phyloP scores from a whole-genome alignment of 2,797 vertebrate genomes.

The Sebastes steindachneri region DNA sequence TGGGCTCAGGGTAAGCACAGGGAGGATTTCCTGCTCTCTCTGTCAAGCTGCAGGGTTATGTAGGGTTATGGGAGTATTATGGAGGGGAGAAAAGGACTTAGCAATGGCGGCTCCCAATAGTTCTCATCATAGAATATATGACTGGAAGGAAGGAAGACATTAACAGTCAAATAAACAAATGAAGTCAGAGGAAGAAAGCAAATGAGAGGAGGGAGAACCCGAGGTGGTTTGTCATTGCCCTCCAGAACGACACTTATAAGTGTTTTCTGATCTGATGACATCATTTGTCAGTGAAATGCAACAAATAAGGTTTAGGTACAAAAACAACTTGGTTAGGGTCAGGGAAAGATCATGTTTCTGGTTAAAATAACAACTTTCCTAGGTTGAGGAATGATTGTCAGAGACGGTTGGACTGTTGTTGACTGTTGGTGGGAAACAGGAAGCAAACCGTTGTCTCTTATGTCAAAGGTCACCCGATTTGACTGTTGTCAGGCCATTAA shows the following conservation, averaged over 20 bases:
- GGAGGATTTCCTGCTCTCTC: conserved; percentile 73
- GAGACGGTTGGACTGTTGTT: background rate
- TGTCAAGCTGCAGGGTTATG: conserved; percentile 73
- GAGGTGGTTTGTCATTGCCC: background rate
- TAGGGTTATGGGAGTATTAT: conserved; percentile 69
- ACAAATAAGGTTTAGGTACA: background rate
- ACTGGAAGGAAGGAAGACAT: background rate
- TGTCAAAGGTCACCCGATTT: background rate
- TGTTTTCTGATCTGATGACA: background rate
- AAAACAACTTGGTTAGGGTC: background rate
- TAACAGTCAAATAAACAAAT: conserved; percentile 32
- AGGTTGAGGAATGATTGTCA: background rate
- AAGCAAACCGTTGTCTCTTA: background rate
- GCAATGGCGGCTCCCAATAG: conserved; percentile 31
- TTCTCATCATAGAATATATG: conserved; percentile 53
- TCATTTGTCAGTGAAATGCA: background rate
- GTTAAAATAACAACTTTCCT: background rate
- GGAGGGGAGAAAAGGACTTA: conserved; percentile 56
- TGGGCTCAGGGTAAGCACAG: conserved; percentile 72
- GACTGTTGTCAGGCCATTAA: too few species aligned
- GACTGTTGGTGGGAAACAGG: background rate
- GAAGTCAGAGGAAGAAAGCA: background rate
- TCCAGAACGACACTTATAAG: background rate
- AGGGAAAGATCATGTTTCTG: background rate
- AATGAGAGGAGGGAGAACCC: background rate